These are phyloP conservation scores for Pectinophora gossypiella DNA, from an alignment of 1,140 invertebrate species.

Conservation along the genomic window DNA sequence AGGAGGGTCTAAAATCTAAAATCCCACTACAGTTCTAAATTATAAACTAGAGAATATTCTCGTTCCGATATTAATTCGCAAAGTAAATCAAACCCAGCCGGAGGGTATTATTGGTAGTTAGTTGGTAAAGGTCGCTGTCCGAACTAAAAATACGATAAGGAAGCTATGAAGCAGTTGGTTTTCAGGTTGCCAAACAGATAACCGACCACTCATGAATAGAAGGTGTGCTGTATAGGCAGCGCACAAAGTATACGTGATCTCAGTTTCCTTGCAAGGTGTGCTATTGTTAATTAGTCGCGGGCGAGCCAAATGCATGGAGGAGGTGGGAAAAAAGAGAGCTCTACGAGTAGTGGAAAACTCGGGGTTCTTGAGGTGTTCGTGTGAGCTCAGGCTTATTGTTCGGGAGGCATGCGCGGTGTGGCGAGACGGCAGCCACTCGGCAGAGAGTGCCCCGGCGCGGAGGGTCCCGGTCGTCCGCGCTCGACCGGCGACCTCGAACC, in stretches of 20 bases:
- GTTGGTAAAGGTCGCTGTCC: conserved; percentile 17
- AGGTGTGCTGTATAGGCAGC: conserved; percentile 28
- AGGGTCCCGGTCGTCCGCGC: conserved; percentile 23
- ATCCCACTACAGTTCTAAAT: too few species aligned
- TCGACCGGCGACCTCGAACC: conserved; percentile 19
- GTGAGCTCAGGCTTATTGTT: conserved; percentile 51
- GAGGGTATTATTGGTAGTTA: not conserved
- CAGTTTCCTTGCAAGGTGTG: not conserved
- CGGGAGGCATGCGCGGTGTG: conserved; percentile 60
- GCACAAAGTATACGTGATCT: conserved; percentile 22
- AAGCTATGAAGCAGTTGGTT: conserved; percentile 41
- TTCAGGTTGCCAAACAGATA: conserved; percentile 40
- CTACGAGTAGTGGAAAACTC: conserved; percentile 23
- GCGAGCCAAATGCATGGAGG: conserved; percentile 28
- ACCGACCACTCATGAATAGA: conserved; percentile 52
- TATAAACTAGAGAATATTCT: too few species aligned
- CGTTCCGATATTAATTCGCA: too few species aligned
- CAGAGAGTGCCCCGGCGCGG: conserved; percentile 47
- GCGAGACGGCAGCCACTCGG: conserved; percentile 21
- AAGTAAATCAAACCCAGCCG: too few species aligned
- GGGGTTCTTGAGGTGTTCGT: conserved; percentile 38
- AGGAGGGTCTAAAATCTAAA: too few species aligned
- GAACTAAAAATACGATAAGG: conserved; percentile 45
- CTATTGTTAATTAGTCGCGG: not conserved
- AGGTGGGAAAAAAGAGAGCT: conserved; percentile 50